These are phyloP conservation scores for Lamproptera curius DNA, from an alignment of 2,888 invertebrate species.

Conservation along the genomic window DNA sequence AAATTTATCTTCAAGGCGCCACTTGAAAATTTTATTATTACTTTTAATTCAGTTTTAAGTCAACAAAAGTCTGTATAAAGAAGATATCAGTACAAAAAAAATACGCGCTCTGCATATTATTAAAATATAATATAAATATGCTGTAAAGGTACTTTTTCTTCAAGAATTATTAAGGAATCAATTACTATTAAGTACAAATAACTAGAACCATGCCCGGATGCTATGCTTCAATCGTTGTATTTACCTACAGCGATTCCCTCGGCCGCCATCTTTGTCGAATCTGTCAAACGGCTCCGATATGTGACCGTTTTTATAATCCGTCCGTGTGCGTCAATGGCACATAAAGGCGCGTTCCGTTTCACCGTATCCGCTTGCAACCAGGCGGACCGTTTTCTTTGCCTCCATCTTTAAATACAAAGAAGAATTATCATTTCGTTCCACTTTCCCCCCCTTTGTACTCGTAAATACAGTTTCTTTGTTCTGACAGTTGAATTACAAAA, in stretches of 20 bases:
- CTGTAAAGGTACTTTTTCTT: too few species aligned
- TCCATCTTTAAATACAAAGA: constrained; percentile 44
- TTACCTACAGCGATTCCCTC: background rate
- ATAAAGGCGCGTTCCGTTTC: constrained; percentile 14
- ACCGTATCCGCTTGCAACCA: constrained; percentile 20
- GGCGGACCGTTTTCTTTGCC: constrained; percentile 25
- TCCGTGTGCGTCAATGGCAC: constrained; percentile 18
- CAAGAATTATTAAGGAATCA: too few species aligned
- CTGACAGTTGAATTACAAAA: constrained; percentile 26
- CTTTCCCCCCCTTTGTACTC: constrained; percentile 45
- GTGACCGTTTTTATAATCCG: constrained; percentile 18
- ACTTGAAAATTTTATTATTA: too few species aligned
- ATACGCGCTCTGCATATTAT: too few species aligned
- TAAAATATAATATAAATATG: too few species aligned
- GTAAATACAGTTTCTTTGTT: constrained; percentile 49
- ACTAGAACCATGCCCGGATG: too few species aligned
- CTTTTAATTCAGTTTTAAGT: too few species aligned
- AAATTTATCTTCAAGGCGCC: too few species aligned
- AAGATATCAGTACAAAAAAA: too few species aligned
- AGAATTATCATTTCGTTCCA: constrained; percentile 54
- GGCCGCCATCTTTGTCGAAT: constrained; percentile 4
- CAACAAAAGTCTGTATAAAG: too few species aligned
- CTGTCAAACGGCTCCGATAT: constrained; percentile 12
- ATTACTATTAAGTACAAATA: too few species aligned
- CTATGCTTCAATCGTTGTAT: too few species aligned